Evolutionary conservation across 2,797 vertebrate species (phyloP).

Genomic region (Acrossocheilus wenchowensis): DNA sequence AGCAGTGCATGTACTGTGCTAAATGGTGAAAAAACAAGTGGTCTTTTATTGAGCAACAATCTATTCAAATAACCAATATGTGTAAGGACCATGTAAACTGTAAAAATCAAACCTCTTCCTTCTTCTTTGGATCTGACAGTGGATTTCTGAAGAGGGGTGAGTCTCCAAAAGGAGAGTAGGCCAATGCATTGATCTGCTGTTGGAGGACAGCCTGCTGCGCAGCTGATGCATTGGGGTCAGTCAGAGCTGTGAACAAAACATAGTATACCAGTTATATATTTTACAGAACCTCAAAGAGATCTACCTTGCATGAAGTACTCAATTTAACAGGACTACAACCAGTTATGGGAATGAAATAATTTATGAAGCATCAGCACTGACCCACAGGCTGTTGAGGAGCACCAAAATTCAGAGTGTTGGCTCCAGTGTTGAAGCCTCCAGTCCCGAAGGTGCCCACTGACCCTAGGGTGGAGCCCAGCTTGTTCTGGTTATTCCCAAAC

Average conservation of each 20-base stretch:
- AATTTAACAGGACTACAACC: not conserved
- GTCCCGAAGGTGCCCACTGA: conserved; percentile 87
- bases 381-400: conserved; percentile 91
- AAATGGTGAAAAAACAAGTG: not conserved
- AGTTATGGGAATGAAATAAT: not conserved
- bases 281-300: not conserved
- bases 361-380: conserved; percentile 70
- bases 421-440: conserved; percentile 83
- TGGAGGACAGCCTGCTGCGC: conserved; percentile 91
- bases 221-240: conserved; percentile 86
- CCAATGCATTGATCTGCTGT: conserved; percentile 91
- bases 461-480: conserved; percentile 85
- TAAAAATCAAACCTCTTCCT: conserved; percentile 90
- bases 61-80: not conserved
- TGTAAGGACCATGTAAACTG: not conserved
- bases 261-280: not conserved
- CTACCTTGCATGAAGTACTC: not conserved
- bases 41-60: not conserved
- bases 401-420: conserved; percentile 85
- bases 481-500: conserved; percentile 91
- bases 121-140: conserved; percentile 95
- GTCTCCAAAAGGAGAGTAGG: conserved; percentile 93
- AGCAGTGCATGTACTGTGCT: not conserved
- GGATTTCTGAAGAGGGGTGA: conserved; percentile 96
- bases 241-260: conserved; percentile 78